These are phyloP conservation scores for Oreochromis spilurus DNA, from an alignment of 2,113 vertebrate genomes.

Conservation along the genomic window DNA sequence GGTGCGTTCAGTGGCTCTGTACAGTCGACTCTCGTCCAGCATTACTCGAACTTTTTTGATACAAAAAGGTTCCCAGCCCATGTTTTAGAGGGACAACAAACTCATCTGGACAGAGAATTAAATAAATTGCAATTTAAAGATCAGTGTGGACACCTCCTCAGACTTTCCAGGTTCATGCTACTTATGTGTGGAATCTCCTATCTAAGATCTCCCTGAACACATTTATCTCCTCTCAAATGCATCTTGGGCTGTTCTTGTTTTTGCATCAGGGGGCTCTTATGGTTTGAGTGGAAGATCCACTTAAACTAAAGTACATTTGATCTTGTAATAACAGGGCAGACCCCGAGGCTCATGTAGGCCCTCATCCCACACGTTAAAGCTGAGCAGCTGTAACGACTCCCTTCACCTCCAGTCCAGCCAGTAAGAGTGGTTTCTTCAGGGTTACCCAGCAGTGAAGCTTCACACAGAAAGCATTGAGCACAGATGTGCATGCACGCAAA, in stretches of 20 bases:
- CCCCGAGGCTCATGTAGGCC: conserved; percentile 20
- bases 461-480: neutral
- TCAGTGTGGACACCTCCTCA: neutral
- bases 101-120: neutral
- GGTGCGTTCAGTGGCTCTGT: neutral
- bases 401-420: conserved; percentile 15
- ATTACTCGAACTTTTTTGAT: neutral
- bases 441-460: neutral
- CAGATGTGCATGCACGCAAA: neutral
- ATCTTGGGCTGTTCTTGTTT: neutral
- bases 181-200: neutral
- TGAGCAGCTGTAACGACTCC: conserved; percentile 46
- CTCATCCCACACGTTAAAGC: conserved; percentile 28
- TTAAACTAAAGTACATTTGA: conserved; percentile 21
- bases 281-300: neutral
- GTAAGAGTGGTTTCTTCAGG: neutral
- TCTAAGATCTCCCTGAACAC: rapidly evolving
- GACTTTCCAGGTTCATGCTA: rapidly evolving
- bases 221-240: neutral
- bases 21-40: neutral
- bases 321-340: conserved; percentile 52
- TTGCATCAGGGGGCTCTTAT: neutral
- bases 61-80: neutral
- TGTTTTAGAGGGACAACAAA: rapidly evolving
- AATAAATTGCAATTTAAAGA: neutral